These are phyloP conservation scores for Poecilobothrus nobilitatus DNA, from an alignment of 2,888 invertebrate species.

Conservation along the genomic window DNA sequence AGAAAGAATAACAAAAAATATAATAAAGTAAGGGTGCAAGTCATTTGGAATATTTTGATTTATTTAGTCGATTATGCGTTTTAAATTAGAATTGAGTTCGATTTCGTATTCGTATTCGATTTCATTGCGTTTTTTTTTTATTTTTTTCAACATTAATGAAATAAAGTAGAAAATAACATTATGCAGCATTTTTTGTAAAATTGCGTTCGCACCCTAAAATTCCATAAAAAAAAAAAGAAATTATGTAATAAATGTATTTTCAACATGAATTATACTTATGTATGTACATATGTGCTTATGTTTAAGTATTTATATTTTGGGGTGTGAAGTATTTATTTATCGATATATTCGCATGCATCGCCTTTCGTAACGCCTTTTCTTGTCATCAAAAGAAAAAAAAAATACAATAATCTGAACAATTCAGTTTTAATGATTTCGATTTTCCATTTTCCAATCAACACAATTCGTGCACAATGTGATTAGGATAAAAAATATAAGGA, in stretches of 20 bases:
- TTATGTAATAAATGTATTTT: no score
- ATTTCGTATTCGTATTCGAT: neutral
- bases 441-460: neutral
- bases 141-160: neutral
- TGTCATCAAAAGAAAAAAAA: neutral
- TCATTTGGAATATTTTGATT: no score
- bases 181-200: neutral
- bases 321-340: constrained; percentile 1
- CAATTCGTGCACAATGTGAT: neutral
- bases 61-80: no score
- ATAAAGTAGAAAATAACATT: neutral
- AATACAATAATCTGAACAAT: neutral
- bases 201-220: neutral
- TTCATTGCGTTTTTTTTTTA: neutral
- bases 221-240: no score
- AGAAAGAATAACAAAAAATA: no score
- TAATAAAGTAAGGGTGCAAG: no score
- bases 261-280: no score
- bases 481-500: neutral
- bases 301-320: neutral
- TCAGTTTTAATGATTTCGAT: neutral
- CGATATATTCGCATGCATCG: neutral
- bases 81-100: no score
- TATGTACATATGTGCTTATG: no score
- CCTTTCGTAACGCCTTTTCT: neutral